Conservation (phyloP, 1,140 invertebrate species). For the Drosophila truncata region DNA sequence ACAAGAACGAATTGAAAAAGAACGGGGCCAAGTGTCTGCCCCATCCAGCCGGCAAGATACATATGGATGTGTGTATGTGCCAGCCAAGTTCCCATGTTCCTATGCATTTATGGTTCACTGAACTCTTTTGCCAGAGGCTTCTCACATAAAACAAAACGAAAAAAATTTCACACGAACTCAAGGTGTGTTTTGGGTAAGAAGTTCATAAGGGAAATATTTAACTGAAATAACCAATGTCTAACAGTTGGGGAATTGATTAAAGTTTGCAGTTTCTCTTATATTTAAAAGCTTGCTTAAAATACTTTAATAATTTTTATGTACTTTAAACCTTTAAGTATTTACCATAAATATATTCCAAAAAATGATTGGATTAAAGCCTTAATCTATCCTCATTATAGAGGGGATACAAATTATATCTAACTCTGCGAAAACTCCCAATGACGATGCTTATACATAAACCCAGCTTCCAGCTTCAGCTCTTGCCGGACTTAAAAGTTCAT, state of each 20-base stretch:
- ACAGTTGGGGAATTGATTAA: background rate
- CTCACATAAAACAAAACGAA: background rate
- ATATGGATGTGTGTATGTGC: background rate
- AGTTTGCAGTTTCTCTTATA: background rate
- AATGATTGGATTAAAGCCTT: background rate
- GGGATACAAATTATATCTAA: background rate
- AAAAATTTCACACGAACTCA: background rate
- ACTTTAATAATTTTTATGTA: background rate
- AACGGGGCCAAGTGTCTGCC: conserved; percentile 54
- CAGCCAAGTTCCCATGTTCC: conserved; percentile 3
- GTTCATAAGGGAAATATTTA: background rate
- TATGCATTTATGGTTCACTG: conserved; percentile 48
- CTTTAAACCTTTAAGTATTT: background rate
- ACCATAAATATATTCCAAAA: background rate
- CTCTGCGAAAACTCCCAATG: no score
- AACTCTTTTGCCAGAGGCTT: conserved; percentile 28
- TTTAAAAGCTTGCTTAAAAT: background rate
- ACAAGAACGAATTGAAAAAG: conserved; percentile 69
- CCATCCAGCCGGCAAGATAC: conserved; percentile 19
- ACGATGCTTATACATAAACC: background rate
- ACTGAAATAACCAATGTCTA: background rate
- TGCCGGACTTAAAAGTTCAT: conserved; percentile 11
- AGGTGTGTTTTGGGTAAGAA: background rate
- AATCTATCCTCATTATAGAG: background rate
- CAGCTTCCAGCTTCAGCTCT: background rate